Evolutionary conservation across 2,888 invertebrate genomes (phyloP).

Genomic region (Nyleta sp.): DNA sequence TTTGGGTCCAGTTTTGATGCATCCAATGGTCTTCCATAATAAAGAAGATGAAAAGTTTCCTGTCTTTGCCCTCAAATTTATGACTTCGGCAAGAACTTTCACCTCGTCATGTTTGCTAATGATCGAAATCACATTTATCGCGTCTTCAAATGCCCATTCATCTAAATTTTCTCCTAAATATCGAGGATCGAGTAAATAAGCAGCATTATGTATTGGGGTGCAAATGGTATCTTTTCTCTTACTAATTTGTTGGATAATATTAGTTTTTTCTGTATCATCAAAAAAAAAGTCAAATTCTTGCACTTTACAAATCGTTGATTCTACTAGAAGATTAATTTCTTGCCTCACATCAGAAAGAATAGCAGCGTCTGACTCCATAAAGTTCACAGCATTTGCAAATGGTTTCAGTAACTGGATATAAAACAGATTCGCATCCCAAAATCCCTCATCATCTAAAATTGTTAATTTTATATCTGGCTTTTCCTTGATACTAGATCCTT

Average conservation of each 20-base stretch:
- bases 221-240: slow-evolving; percentile 1
- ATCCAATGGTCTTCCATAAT: slow-evolving; percentile 10
- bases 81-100: slow-evolving; percentile 17
- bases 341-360: slow-evolving; percentile 24
- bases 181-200: slow-evolving; percentile 25
- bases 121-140: slow-evolving; percentile 6
- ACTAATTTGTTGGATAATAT: neutral
- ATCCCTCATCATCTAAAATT: slow-evolving; percentile 18
- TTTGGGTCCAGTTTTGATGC: slow-evolving; percentile 22
- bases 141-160: slow-evolving; percentile 5
- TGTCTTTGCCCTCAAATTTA: slow-evolving; percentile 16
- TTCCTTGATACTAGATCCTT: too few species aligned
- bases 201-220: slow-evolving; percentile 21
- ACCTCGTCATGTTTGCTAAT: neutral
- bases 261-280: slow-evolving; percentile 6
- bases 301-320: slow-evolving; percentile 12
- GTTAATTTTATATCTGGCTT: slow-evolving; percentile 10
- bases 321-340: neutral
- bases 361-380: slow-evolving; percentile 21
- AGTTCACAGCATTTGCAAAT: slow-evolving; percentile 3
- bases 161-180: slow-evolving; percentile 12
- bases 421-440: slow-evolving; percentile 28
- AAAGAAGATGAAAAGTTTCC: slow-evolving; percentile 14
- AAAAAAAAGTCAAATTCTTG: slow-evolving; percentile 2
- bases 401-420: slow-evolving; percentile 20